Percentiles rank a stretch among this genome's conserved stretches.
phyloP scores from a whole-genome alignment of 2,113 vertebrate species.

The Corythornis madagascariensis region DNA sequence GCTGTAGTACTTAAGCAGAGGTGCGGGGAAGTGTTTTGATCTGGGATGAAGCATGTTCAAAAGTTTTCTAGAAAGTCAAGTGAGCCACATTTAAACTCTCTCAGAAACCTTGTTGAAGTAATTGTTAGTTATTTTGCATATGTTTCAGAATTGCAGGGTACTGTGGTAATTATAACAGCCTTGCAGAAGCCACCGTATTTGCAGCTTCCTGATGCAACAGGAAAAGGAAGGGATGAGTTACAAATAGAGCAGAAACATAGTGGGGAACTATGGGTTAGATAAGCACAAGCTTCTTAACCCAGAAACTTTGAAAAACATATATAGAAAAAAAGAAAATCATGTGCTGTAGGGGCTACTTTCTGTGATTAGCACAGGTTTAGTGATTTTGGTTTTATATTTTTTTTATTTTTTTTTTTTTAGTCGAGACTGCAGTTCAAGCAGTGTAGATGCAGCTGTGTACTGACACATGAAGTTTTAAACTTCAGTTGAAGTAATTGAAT shows the following conservation, averaged over 20 bases:
- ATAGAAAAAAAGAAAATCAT: not conserved
- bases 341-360: not conserved
- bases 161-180: conserved; percentile 49
- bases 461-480: not conserved
- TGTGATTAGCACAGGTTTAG: conserved; percentile 33
- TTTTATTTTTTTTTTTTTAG: not conserved
- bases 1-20: not conserved
- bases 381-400: too few relatives aligned
- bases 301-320: not conserved
- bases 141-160: conserved; percentile 7
- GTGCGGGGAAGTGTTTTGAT: not conserved
- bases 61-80: conserved; percentile 19
- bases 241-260: not conserved
- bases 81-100: not conserved
- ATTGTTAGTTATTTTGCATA: conserved; percentile 21
- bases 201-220: conserved; percentile 69
- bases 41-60: not conserved
- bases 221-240: conserved; percentile 69
- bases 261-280: conserved; percentile 18
- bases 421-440: not conserved
- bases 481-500: not conserved
- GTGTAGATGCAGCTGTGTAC: not conserved
- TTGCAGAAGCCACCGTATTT: conserved; percentile 51
- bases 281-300: not conserved
- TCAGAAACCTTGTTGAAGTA: not conserved